A percentile compares a stretch with the other conserved stretches of the same genome.
These are phyloP conservation scores for Hydrotaea diabolus DNA, from an alignment of 2,888 invertebrate species.

Conservation along the genomic window DNA sequence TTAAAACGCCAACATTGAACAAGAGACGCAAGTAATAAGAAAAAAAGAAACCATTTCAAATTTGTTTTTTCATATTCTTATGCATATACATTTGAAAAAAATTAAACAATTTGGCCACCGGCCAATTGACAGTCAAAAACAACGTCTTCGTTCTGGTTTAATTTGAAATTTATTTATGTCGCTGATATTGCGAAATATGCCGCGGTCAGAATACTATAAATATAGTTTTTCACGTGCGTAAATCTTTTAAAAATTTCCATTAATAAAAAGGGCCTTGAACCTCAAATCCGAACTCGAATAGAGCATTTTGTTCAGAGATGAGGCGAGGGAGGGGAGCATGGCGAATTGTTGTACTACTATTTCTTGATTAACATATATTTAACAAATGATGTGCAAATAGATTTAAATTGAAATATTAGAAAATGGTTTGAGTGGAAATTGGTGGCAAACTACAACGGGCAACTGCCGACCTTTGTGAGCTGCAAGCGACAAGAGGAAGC, in stretches of 20 bases:
- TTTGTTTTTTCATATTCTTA: neutral
- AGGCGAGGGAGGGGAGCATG: too few species aligned
- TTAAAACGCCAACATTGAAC: neutral
- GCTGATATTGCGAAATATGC: neutral
- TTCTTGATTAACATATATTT: neutral
- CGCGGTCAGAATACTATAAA: neutral
- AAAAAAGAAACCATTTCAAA: neutral
- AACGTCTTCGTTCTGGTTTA: neutral
- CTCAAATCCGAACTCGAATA: neutral
- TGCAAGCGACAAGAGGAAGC: too few species aligned
- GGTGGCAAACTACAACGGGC: too few species aligned
- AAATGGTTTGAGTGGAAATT: neutral
- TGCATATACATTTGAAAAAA: neutral
- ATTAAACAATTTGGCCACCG: neutral
- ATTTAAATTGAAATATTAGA: neutral
- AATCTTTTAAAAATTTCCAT: neutral
- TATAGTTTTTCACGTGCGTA: constrained; percentile 11
- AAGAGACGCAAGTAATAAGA: too few species aligned
- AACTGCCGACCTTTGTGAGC: too few species aligned
- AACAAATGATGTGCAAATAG: neutral
- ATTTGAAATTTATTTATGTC: neutral
- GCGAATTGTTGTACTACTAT: neutral
- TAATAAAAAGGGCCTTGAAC: neutral
- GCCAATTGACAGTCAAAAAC: neutral
- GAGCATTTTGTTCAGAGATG: too few species aligned